phyloP scores from a whole-genome alignment of 2,888 invertebrate genomes.

The Amphimallon solstitiale region DNA sequence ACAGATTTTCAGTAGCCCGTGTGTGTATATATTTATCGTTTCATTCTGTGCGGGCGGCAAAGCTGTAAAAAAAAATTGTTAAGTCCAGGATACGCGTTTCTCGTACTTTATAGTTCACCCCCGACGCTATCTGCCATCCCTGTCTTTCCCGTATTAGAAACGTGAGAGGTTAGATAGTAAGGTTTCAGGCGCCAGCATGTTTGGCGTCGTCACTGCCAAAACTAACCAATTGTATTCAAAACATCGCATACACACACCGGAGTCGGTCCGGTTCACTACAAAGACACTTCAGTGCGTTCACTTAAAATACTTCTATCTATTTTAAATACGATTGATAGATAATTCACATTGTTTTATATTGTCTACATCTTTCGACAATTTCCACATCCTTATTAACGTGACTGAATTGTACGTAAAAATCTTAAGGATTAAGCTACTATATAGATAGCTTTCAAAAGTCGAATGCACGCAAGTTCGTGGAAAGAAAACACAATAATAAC shows the following conservation, averaged over 20 bases:
- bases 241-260: constrained; percentile 18
- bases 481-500: neutral
- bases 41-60: constrained; percentile 2
- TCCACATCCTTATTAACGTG: no score
- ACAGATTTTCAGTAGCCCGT: neutral
- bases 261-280: no score
- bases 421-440: no score
- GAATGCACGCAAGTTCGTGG: no score
- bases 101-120: neutral
- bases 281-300: no score
- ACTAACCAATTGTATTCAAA: constrained; percentile 44
- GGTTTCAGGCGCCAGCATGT: constrained; percentile 52
- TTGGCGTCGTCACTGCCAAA: constrained; percentile 47
- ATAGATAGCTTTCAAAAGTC: no score
- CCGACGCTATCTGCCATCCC: neutral
- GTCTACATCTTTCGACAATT: no score
- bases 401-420: neutral
- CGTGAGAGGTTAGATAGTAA: constrained; percentile 43
- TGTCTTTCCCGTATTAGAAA: constrained; percentile 50
- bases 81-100: constrained; percentile 11
- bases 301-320: no score
- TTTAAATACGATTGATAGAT: no score
- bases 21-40: constrained; percentile 1
- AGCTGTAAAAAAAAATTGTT: constrained; percentile 11
- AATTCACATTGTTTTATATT: no score